These are phyloP conservation scores for Drosophila eohydei DNA, from an alignment of 2,888 invertebrate genomes.

Conservation along the genomic window DNA sequence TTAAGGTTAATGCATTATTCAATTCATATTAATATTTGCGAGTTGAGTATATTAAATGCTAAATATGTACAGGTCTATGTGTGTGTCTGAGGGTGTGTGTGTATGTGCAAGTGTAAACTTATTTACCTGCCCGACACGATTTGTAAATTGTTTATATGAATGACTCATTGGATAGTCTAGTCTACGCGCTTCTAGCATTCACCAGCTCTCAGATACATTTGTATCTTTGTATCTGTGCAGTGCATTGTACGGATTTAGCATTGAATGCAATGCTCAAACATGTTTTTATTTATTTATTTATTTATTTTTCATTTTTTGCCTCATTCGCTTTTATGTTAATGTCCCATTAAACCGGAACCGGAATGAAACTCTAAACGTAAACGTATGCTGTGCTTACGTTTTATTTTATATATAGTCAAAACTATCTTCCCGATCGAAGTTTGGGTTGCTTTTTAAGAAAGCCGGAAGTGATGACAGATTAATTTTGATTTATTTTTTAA, in stretches of 20 bases:
- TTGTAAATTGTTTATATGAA: conserved; percentile 24
- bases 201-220: conserved; percentile 44
- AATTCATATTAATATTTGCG: conserved; percentile 24
- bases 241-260: conserved; percentile 69
- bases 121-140: conserved; percentile 32
- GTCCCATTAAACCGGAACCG: conserved; percentile 66
- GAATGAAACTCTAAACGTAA: conserved; percentile 27
- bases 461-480: conserved; percentile 52
- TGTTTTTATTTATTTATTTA: conserved; percentile 43
- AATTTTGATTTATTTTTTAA: conserved; percentile 33
- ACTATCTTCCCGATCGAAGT: conserved; percentile 1
- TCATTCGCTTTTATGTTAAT: conserved; percentile 57
- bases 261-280: conserved; percentile 59
- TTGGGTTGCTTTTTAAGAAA: conserved; percentile 40
- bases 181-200: conserved; percentile 49
- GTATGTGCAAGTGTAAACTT: neutral
- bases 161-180: conserved; percentile 38
- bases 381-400: conserved; percentile 28
- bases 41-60: conserved; percentile 10
- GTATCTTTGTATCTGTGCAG: conserved; percentile 46
- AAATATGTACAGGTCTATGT: conserved; percentile 14
- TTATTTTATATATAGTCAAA: conserved; percentile 14
- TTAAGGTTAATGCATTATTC: conserved; percentile 52
- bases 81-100: neutral
- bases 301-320: conserved; percentile 38